These are phyloP conservation scores for Hedychridium roseum DNA, from an alignment of 2,888 invertebrate genomes.

Conservation along the genomic window DNA sequence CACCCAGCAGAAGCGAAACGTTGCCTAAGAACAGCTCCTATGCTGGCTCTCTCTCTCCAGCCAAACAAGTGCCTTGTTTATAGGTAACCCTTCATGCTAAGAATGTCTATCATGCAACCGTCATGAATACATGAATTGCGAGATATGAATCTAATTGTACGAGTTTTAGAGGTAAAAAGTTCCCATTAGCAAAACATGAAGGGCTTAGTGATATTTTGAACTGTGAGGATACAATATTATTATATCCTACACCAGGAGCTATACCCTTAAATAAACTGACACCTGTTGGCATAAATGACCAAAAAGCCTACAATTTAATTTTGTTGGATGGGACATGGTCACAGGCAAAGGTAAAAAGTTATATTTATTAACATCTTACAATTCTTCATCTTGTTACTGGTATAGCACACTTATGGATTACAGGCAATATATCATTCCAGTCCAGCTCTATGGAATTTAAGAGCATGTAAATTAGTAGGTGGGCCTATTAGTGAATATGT, in stretches of 20 bases:
- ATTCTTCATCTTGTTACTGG: conserved; percentile 1
- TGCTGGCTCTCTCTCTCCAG: conserved; percentile 80
- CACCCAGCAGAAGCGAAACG: conserved; percentile 94
- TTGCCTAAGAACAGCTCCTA: conserved; percentile 87
- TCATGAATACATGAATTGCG: conserved; percentile 2
- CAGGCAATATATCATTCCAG: conserved; percentile 85
- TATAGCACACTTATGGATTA: neutral
- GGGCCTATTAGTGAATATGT: conserved; percentile 84
- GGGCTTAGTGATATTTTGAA: conserved; percentile 74
- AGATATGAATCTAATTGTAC: neutral
- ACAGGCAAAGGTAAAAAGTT: conserved; percentile 76
- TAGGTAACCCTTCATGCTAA: conserved; percentile 41
- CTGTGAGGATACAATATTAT: conserved; percentile 74
- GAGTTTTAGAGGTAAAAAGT: conserved; percentile 82
- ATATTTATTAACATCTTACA: neutral
- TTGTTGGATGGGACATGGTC: conserved; percentile 96
- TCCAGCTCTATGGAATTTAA: conserved; percentile 75
- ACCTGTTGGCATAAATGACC: conserved; percentile 60
- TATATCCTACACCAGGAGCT: conserved; percentile 83
- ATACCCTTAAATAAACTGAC: conserved; percentile 71
- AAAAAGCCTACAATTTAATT: conserved; percentile 76
- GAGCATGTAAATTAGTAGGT: conserved; percentile 82
- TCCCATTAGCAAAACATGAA: conserved; percentile 74
- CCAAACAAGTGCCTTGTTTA: conserved; percentile 76
- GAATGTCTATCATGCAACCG: too few species aligned